Percentiles rank a stretch among this genome's conserved stretches.
These are phyloP conservation scores for Erethizon dorsatum DNA, from an alignment of 2,797 vertebrate species.

Conservation along the genomic window DNA sequence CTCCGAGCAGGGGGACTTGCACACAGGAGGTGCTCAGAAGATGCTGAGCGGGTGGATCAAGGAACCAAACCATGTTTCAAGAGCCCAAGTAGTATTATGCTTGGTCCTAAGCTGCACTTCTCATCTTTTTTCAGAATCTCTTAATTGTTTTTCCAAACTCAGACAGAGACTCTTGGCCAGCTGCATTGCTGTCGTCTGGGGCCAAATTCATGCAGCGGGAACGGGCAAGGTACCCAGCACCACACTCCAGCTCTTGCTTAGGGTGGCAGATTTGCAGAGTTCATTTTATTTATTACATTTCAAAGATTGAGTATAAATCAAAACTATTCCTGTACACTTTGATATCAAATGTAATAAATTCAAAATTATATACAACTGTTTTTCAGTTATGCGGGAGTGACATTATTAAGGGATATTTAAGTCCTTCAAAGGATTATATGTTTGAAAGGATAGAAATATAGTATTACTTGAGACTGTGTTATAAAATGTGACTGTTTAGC, in stretches of 20 bases:
- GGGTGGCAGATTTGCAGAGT: background rate
- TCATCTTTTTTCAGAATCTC: background rate
- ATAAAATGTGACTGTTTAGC: conserved; percentile 49
- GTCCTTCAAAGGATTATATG: background rate
- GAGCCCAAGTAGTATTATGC: background rate
- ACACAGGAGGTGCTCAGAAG: background rate
- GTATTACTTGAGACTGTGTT: background rate
- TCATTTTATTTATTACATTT: conserved; percentile 19
- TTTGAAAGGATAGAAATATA: conserved; percentile 52
- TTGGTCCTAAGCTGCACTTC: background rate
- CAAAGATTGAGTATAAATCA: background rate
- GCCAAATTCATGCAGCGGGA: background rate
- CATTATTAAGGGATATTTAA: background rate
- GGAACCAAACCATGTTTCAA: background rate
- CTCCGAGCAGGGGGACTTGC: background rate
- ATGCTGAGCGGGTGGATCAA: background rate
- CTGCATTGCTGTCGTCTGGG: background rate
- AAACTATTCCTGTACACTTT: background rate
- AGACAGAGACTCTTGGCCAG: background rate
- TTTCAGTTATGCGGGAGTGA: background rate
- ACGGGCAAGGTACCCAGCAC: background rate
- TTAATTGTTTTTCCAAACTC: background rate
- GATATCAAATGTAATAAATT: conserved; percentile 40
- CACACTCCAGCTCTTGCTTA: background rate
- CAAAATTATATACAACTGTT: background rate